Conservation (phyloP, 2,888 invertebrate genomes). For the Habrosyne pyritoides region DNA sequence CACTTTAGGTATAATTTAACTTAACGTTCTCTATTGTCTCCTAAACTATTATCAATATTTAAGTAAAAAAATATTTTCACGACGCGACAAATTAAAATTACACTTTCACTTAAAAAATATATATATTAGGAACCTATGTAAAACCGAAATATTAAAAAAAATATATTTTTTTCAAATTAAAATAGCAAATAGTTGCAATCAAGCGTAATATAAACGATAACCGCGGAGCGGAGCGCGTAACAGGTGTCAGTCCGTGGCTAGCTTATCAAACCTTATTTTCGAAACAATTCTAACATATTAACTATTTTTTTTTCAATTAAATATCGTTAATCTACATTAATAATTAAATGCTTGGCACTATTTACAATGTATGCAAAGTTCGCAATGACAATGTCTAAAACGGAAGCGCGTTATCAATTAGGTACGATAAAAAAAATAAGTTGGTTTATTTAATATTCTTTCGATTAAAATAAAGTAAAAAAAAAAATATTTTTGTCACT, state of each 20-base stretch:
- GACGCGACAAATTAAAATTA: too few species aligned
- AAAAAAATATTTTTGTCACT: conserved; percentile 30
- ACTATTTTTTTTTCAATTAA: background rate
- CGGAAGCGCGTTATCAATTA: conserved; percentile 43
- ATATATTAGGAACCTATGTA: background rate
- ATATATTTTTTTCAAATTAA: background rate
- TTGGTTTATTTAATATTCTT: background rate
- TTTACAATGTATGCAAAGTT: background rate
- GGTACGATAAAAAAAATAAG: conserved; percentile 19
- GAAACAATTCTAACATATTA: background rate
- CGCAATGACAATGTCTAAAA: conserved; percentile 12
- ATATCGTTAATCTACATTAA: background rate
- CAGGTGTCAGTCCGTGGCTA: conserved; percentile 40
- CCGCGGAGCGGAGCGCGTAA: conserved; percentile 37
- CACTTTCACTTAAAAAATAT: too few species aligned
- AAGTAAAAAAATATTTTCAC: too few species aligned
- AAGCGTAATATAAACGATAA: background rate
- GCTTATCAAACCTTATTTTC: background rate
- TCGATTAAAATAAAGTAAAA: background rate
- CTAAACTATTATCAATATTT: too few species aligned
- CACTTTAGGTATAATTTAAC: too few species aligned
- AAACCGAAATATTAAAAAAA: background rate
- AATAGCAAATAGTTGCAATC: background rate
- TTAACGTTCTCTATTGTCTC: too few species aligned
- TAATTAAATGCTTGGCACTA: background rate